These are phyloP conservation scores for Crotalus helleri DNA, from an alignment of 2,113 vertebrate species.

Conservation along the genomic window DNA sequence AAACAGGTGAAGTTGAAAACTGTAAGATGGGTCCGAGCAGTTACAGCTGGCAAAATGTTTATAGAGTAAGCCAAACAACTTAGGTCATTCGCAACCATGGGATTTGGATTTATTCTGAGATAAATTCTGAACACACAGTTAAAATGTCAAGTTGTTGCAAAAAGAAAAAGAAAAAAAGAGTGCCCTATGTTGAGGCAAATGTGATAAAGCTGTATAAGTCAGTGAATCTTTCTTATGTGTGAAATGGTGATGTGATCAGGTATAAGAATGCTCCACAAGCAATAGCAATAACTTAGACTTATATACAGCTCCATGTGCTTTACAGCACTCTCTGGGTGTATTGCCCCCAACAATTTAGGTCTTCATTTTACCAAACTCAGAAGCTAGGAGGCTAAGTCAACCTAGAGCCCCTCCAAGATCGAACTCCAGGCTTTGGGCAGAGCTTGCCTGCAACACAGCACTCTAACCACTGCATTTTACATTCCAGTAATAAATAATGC, in stretches of 20 bases:
- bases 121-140: not conserved
- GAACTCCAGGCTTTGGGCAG: not conserved
- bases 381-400: not conserved
- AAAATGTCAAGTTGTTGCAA: not conserved
- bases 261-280: constrained; percentile 21
- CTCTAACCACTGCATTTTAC: not conserved
- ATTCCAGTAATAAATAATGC: constrained; percentile 10
- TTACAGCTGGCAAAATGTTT: not conserved
- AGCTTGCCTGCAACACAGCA: not conserved
- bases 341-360: not conserved
- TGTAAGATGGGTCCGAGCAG: not conserved
- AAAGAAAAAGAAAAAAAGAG: not conserved
- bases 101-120: not conserved
- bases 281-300: not conserved
- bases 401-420: not conserved
- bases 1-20: not conserved
- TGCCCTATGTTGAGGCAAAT: not conserved
- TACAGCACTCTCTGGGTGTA: not conserved
- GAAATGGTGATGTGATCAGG: not conserved
- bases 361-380: not conserved
- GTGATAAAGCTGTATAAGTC: not conserved
- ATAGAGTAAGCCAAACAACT: not conserved
- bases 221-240: not conserved
- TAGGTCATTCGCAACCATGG: not conserved
- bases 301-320: not conserved